Conservation (phyloP, 1,140 invertebrate genomes). For the Ectropis grisescens region DNA sequence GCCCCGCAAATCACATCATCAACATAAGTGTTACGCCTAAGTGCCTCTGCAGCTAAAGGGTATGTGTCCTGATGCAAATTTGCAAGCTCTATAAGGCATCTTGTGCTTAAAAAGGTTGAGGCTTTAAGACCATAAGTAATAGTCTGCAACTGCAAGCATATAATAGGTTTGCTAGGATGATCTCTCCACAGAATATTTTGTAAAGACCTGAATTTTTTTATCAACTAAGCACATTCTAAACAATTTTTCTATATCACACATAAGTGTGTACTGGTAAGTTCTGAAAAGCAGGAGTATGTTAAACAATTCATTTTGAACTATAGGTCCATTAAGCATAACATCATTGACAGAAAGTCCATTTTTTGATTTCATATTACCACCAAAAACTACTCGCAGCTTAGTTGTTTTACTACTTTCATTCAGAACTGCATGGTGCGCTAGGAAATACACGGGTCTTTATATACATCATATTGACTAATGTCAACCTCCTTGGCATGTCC, state of each 20-base stretch:
- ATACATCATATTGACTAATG: not conserved
- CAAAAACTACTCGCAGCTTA: not conserved
- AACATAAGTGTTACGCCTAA: not conserved
- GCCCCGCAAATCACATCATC: not conserved
- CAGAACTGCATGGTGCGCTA: not conserved
- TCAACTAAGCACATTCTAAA: not conserved
- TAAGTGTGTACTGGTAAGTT: not conserved
- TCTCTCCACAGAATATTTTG: not conserved
- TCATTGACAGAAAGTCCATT: no score
- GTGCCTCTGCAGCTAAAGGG: not conserved
- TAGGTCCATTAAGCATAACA: no score
- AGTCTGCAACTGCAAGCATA: not conserved
- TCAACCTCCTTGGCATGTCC: no score
- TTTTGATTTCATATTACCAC: no score
- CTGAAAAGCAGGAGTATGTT: not conserved
- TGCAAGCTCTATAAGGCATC: not conserved
- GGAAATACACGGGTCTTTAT: not conserved
- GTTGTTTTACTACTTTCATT: not conserved
- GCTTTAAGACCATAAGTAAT: not conserved
- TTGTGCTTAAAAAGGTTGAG: not conserved
- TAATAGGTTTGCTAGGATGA: not conserved
- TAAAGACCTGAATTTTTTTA: not conserved
- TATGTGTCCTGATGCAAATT: not conserved
- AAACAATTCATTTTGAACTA: not conserved
- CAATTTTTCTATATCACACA: not conserved